These are phyloP conservation scores for Pardosa pseudoannulata DNA, from an alignment of 2,888 invertebrate genomes.

Conservation along the genomic window DNA sequence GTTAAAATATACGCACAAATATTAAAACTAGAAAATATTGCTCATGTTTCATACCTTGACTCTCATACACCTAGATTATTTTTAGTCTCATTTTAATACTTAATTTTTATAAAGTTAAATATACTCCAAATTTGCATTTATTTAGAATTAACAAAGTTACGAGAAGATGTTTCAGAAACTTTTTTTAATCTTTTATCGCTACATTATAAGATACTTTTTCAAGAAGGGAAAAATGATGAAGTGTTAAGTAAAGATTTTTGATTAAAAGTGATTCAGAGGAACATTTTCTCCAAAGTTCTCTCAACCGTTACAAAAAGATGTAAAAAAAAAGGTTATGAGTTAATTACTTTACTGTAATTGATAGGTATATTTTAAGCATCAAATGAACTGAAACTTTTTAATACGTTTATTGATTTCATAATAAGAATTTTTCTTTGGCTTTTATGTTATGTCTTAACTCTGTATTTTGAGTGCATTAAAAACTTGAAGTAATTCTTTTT, in stretches of 20 bases:
- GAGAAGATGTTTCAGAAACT: not conserved
- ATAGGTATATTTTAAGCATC: not conserved
- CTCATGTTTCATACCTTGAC: too few species aligned
- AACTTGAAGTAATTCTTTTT: too few species aligned
- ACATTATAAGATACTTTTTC: not conserved
- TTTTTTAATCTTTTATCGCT: not conserved
- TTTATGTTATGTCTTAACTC: too few species aligned
- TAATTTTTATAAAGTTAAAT: too few species aligned
- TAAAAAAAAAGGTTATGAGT: not conserved
- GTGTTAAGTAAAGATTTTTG: slow-evolving; percentile 1
- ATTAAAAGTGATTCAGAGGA: not conserved
- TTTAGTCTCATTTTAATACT: too few species aligned
- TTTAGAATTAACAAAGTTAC: not conserved
- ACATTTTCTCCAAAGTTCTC: not conserved
- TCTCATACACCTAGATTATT: too few species aligned
- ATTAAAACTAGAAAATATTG: too few species aligned
- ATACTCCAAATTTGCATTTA: not conserved
- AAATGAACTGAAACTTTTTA: not conserved
- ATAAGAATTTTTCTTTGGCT: not conserved
- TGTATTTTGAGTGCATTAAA: too few species aligned
- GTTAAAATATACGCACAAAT: too few species aligned
- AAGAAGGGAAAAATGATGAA: not conserved
- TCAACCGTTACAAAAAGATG: not conserved
- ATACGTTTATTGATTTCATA: not conserved
- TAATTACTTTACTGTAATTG: slow-evolving; percentile 5